A percentile compares a stretch with the other conserved stretches of the same genome.
These are phyloP conservation scores for Tricholaema leucomelas DNA, from an alignment of 2,113 vertebrate genomes.

Conservation along the genomic window DNA sequence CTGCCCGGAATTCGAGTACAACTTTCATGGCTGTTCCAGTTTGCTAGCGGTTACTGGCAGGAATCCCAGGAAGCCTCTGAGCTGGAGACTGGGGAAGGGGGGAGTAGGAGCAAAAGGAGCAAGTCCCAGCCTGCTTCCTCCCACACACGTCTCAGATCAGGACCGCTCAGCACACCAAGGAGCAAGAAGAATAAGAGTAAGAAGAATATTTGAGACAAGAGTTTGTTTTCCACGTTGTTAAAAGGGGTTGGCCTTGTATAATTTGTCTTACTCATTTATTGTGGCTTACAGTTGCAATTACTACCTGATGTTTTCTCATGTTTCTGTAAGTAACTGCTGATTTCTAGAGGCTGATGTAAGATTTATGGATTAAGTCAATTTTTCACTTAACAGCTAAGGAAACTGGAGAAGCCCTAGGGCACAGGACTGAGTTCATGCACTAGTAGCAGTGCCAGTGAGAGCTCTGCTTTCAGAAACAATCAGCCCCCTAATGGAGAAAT, in stretches of 20 bases:
- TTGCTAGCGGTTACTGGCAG: neutral
- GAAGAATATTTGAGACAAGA: neutral
- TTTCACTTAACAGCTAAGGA: neutral
- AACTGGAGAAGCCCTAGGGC: neutral
- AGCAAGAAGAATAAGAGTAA: neutral
- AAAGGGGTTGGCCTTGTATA: neutral
- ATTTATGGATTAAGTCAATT: neutral
- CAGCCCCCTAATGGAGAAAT: neutral
- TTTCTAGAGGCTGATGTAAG: neutral
- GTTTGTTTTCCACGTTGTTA: neutral
- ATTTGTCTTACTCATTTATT: neutral
- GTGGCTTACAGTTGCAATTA: neutral
- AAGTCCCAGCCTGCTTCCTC: neutral
- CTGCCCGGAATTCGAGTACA: neutral
- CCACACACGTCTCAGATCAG: rapidly evolving
- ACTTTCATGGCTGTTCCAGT: neutral
- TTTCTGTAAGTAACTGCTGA: neutral
- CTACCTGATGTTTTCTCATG: neutral
- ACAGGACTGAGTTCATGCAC: neutral
- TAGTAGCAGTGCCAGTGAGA: neutral
- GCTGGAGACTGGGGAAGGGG: neutral
- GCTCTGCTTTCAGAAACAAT: neutral
- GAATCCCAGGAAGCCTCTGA: neutral
- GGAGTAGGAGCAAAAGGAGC: neutral
- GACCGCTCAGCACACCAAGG: neutral